Evolutionary conservation across 2,113 vertebrate species (phyloP).

Genomic region (Sander lucioperca): DNA sequence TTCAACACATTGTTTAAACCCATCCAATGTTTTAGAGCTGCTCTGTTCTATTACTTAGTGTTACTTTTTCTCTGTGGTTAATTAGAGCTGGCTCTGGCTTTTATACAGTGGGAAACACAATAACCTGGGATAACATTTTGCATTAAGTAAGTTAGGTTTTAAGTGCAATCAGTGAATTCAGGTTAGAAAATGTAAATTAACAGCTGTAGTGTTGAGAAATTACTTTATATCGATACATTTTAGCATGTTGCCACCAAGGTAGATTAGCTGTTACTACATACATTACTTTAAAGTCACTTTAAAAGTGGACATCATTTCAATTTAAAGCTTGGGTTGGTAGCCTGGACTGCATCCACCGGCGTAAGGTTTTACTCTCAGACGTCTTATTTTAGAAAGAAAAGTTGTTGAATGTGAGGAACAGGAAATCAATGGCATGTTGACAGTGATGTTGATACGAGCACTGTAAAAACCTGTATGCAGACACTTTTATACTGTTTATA

Average conservation of each 20-base stretch:
- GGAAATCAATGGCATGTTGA: conserved; percentile 8
- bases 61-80: background rate
- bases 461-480: background rate
- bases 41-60: background rate
- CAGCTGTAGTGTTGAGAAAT: background rate
- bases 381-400: background rate
- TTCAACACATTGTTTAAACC: background rate
- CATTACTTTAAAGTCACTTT: background rate
- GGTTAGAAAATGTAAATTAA: background rate
- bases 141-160: background rate
- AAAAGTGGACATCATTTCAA: background rate
- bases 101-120: background rate
- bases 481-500: background rate
- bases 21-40: background rate
- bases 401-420: background rate
- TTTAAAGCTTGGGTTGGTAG: background rate
- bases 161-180: background rate
- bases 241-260: background rate
- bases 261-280: background rate
- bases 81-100: background rate
- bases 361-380: background rate
- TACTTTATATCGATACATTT: background rate
- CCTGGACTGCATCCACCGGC: background rate
- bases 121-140: background rate
- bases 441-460: background rate